Evolutionary conservation across 2,888 invertebrate genomes (phyloP).

Genomic region (Halocaridina rubra): DNA sequence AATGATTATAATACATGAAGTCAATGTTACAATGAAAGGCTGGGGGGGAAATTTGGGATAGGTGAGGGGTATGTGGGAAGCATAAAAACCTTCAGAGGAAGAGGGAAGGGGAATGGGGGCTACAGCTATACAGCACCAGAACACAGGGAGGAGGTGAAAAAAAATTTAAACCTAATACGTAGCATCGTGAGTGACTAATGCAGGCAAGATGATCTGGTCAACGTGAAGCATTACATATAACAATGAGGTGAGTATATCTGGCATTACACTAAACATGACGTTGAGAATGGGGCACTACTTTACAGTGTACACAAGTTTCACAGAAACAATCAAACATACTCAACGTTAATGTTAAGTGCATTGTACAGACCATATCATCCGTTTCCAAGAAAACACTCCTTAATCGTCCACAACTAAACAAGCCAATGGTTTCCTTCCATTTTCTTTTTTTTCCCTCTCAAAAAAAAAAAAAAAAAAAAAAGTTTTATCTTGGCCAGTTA

Average conservation of each 20-base stretch:
- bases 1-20: neutral
- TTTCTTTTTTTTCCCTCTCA: no score
- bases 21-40: neutral
- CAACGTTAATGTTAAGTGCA: conserved; percentile 46
- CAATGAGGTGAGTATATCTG: conserved; percentile 48
- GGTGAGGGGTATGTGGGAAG: neutral
- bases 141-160: neutral
- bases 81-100: neutral
- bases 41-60: neutral
- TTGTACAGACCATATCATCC: conserved; percentile 41
- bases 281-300: conserved; percentile 52
- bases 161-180: neutral
- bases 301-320: conserved; percentile 55
- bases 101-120: neutral
- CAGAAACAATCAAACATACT: conserved; percentile 54
- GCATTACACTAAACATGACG: conserved; percentile 53
- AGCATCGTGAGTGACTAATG: conserved; percentile 23
- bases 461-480: no score
- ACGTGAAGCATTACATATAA: conserved; percentile 41
- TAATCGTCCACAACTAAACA: conserved; percentile 27
- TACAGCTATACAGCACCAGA: conserved; percentile 40
- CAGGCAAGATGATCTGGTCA: conserved; percentile 32
- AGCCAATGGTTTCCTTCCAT: neutral
- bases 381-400: conserved; percentile 21
- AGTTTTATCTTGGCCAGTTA: neutral